Percentiles rank a stretch among this genome's conserved stretches.
Evolutionary conservation across 2,797 vertebrate genomes (phyloP).

Genomic region (Ataeniobius toweri): DNA sequence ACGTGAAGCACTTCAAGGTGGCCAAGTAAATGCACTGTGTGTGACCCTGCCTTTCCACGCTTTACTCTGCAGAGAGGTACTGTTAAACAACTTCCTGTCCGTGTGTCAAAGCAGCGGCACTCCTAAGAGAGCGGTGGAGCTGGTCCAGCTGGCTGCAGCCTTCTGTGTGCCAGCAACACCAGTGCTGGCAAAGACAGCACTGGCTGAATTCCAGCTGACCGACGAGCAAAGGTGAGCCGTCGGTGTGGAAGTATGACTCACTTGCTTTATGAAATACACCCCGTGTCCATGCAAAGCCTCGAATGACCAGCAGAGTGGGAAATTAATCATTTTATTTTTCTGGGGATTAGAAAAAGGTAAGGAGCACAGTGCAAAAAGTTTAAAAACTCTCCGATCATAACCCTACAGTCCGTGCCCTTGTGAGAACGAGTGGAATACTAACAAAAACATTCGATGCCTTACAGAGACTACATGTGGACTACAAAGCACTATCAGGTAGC

Average conservation of each 20-base stretch:
- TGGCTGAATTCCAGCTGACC: slow-evolving; percentile 82
- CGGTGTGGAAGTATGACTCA: no score
- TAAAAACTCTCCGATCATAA: no score
- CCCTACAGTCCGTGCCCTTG: no score
- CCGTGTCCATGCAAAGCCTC: not conserved
- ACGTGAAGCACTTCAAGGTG: not conserved
- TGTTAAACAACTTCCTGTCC: slow-evolving; percentile 83
- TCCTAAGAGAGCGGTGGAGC: slow-evolving; percentile 79
- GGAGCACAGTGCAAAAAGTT: not conserved
- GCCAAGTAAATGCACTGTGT: no score
- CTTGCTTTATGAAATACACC: no score
- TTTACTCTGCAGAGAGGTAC: slow-evolving; percentile 70
- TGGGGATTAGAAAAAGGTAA: not conserved
- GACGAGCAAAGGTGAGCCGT: slow-evolving; percentile 86
- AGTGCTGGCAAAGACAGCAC: slow-evolving; percentile 66
- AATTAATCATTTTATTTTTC: not conserved
- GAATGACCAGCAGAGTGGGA: not conserved
- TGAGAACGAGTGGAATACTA: not conserved
- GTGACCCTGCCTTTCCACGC: not conserved
- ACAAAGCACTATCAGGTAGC: not conserved
- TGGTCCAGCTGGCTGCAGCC: slow-evolving; percentile 84
- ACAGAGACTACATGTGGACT: not conserved
- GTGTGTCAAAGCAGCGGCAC: slow-evolving; percentile 61
- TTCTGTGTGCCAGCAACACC: slow-evolving; percentile 82
- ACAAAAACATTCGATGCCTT: not conserved